Conservation (phyloP, 1,140 invertebrate species). For the Cepaea nemoralis region DNA sequence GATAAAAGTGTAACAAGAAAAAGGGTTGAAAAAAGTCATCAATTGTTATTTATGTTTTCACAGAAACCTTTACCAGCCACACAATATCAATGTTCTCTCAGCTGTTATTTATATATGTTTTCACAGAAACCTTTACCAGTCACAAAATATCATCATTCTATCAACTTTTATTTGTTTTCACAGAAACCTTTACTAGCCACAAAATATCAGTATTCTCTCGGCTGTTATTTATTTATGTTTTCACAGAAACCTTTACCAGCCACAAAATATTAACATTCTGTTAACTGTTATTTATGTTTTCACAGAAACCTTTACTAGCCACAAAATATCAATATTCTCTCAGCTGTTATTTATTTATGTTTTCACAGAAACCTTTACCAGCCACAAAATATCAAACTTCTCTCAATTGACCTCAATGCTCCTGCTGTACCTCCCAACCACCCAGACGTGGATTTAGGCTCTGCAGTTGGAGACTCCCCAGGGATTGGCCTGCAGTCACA, state of each 20-base stretch:
- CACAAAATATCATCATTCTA: slow-evolving; percentile 77
- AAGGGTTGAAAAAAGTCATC: too few relatives aligned
- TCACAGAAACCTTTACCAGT: slow-evolving; percentile 81
- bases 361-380: slow-evolving; percentile 80
- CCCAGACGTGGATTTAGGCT: slow-evolving; percentile 40
- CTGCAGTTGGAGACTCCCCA: slow-evolving; percentile 35
- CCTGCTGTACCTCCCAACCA: slow-evolving; percentile 43
- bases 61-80: too few relatives aligned
- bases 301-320: too few relatives aligned
- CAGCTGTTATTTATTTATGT: neutral
- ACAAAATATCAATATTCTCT: too few relatives aligned
- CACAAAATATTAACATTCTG: slow-evolving; percentile 77
- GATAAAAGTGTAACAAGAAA: too few relatives aligned
- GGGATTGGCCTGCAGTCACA: slow-evolving; percentile 28
- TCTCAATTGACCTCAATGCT: slow-evolving; percentile 75
- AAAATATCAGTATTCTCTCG: too few relatives aligned
- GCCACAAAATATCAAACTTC: slow-evolving; percentile 76
- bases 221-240: neutral
- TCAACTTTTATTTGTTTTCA: too few relatives aligned
- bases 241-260: slow-evolving; percentile 81
- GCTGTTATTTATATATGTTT: neutral
- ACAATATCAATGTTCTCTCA: too few relatives aligned
- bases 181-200: too few relatives aligned
- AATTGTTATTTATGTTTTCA: too few relatives aligned
- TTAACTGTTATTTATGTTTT: too few relatives aligned